Evolutionary conservation across 1,140 invertebrate genomes (phyloP), one percentile per base, ranked within the genome.

Genomic region (Heliconius hewitsoni): DNA sequence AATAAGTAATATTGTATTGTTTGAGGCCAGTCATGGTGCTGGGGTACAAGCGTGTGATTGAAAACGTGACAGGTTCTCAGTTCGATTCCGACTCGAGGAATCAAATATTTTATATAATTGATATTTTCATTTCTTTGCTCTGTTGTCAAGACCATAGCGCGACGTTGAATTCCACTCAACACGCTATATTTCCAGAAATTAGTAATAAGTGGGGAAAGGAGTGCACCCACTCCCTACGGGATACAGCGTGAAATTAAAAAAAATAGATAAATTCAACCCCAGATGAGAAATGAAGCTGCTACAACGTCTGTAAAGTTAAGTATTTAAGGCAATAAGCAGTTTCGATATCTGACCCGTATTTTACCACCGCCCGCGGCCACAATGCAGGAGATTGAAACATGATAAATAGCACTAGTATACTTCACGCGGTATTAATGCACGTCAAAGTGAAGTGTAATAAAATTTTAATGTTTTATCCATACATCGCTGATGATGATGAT

Each of bases 211-310:
- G 16, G 13, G 1, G 13, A 46, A 4, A 13, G 13, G 42, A 46
- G 42, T 4, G 16, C 4, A 5, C 4, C 13, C 4, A 37, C 3
- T 46, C 42, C 23, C 23, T 23, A 23, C 34, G 6, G 6, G 6
- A 37, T 37, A 37, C 34, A 37, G 34, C 34, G 34, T 37, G 6
- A 37, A 37, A 37, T 6, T 8, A 6, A 37, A 37, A 37, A 57
- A 23, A 4, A 8, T 9, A 57, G 55, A 57, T 57, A 57, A 57
- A 23, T 57, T 6, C 55, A 27, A 5, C 18, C 13, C 5, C 3
- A 66, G 1, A 30, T 84, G 78, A 88, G 90, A 94, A 92, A 72
- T 94, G 92, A 94, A 66, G 23, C 92, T 89, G 90, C 90, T 93
- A 93, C 4, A 66, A 66, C 23, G 2, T 66, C 4, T 66, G 13